Evolutionary conservation across 2,113 vertebrate genomes (phyloP).

Genomic region (Ptyas mucosa): DNA sequence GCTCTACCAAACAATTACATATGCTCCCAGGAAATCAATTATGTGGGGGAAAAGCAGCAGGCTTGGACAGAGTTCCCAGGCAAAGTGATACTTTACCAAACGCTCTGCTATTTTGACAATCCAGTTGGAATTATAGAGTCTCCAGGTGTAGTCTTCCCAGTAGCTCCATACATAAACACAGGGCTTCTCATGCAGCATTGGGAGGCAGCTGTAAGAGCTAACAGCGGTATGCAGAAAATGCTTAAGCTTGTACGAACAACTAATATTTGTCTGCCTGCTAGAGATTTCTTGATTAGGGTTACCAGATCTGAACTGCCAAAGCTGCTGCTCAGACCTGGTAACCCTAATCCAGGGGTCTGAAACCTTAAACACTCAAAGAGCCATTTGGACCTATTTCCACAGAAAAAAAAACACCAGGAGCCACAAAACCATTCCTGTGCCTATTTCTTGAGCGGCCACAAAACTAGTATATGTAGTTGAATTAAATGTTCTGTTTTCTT

Average conservation of each 20-base stretch:
- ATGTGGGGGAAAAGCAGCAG: not conserved
- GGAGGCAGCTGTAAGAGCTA: conserved; percentile 85
- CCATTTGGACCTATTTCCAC: too few species aligned
- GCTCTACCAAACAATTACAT: not conserved
- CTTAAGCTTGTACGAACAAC: not conserved
- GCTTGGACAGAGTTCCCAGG: not conserved
- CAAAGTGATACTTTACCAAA: conserved; percentile 69
- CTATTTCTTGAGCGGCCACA: too few species aligned
- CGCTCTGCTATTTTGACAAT: conserved; percentile 86
- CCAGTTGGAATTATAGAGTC: conserved; percentile 82
- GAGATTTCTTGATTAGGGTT: not conserved
- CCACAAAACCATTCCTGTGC: too few species aligned
- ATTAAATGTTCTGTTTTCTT: too few species aligned
- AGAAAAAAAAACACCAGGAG: too few species aligned
- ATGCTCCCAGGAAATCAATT: not conserved
- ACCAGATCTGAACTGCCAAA: not conserved
- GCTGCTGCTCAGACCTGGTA: not conserved
- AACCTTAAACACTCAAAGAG: too few species aligned
- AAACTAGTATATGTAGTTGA: too few species aligned
- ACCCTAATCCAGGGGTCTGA: not conserved
- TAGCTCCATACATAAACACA: conserved; percentile 83
- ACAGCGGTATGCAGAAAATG: conserved; percentile 10
- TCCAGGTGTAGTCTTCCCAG: conserved; percentile 89
- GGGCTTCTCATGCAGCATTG: conserved; percentile 75
- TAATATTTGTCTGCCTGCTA: not conserved